Percentiles rank a stretch among this genome's conserved stretches.
Evolutionary conservation across 2,888 invertebrate genomes (phyloP).

Genomic region (Euproctis similis): DNA sequence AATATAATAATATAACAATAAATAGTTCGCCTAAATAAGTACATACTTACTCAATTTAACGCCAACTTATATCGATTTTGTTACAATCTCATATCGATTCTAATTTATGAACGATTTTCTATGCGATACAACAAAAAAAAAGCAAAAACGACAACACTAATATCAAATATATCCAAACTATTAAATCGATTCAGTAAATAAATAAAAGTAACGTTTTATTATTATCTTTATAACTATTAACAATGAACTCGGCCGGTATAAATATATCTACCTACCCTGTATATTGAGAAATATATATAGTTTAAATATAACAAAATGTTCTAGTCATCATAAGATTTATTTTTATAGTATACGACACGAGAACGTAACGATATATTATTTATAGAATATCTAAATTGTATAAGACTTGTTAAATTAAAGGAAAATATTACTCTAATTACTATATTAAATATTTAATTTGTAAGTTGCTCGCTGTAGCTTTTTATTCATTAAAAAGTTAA

Average conservation of each 20-base stretch:
- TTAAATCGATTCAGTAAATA: conserved; percentile 4
- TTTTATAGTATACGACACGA: conserved; percentile 4
- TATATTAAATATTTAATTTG: no score
- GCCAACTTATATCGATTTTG: conserved; percentile 18
- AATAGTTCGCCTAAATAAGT: no score
- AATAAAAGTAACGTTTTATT: conserved; percentile 16
- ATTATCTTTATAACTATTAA: conserved; percentile 20
- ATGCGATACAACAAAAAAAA: conserved; percentile 13
- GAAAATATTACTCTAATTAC: no score
- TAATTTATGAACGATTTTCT: conserved; percentile 15
- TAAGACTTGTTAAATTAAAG: no score
- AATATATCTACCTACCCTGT: conserved; percentile 14
- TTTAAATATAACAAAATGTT: conserved; percentile 8
- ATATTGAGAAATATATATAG: conserved; percentile 19
- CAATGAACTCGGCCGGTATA: conserved; percentile 11
- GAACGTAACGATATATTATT: conserved; percentile 1
- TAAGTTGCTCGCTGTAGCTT: no score
- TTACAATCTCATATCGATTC: conserved; percentile 12
- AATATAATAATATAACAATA: no score
- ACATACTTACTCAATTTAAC: conserved; percentile 22
- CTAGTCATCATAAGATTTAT: conserved; percentile 4
- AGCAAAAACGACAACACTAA: no score
- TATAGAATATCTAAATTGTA: no score
- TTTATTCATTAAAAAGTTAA: no score
- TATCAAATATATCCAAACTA: conserved; percentile 14